Evolutionary conservation across 2,113 vertebrate genomes (phyloP).

Genomic region (Triplophysa dalaica): DNA sequence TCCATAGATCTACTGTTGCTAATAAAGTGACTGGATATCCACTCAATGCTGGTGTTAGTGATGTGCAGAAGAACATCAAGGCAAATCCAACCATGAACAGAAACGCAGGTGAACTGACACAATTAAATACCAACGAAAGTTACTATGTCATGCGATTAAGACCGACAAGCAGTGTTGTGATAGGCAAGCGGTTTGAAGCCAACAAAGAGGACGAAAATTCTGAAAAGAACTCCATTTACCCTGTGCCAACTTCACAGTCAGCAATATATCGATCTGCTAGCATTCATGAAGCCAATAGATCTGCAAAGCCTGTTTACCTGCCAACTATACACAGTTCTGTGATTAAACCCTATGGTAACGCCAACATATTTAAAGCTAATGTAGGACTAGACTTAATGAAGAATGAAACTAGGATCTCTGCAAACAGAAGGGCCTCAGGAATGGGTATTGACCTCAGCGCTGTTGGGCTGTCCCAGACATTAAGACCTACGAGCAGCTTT

Average conservation of each 20-base stretch:
- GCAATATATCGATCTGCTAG: not conserved
- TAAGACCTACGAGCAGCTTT: constrained; percentile 37
- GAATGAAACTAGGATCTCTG: not conserved
- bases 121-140: not conserved
- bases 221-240: not conserved
- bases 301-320: not conserved
- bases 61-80: not conserved
- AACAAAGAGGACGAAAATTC: not conserved
- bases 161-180: constrained; percentile 9
- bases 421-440: not conserved
- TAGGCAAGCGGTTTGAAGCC: not conserved
- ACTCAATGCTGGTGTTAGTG: not conserved
- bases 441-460: not conserved
- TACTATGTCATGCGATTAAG: not conserved
- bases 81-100: not conserved
- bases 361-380: not conserved
- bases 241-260: not conserved
- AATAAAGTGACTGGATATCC: constrained; percentile 2
- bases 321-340: not conserved
- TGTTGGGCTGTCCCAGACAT: not conserved
- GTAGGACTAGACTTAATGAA: not conserved
- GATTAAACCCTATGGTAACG: not conserved
- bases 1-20: not conserved
- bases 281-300: not conserved
- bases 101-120: not conserved